These are phyloP conservation scores for Paramormyrops hopkinsi DNA, from an alignment of 2,797 vertebrate species.

Conservation along the genomic window DNA sequence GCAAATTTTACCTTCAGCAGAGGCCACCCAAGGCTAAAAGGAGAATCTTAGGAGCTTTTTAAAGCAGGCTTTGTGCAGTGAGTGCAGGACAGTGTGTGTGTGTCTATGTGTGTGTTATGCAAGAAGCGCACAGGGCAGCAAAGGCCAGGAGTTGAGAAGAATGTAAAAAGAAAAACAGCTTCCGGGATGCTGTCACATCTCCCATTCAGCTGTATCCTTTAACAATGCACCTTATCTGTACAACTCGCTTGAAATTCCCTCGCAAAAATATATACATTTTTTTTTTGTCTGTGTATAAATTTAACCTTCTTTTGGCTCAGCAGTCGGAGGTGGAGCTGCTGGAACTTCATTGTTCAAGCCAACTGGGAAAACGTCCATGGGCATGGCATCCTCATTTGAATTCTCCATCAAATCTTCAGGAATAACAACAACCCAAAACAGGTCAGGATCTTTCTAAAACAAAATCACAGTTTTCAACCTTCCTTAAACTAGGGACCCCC, in stretches of 20 bases:
- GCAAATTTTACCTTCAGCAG: not conserved
- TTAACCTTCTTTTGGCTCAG: constrained; percentile 30
- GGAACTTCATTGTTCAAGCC: constrained; percentile 31
- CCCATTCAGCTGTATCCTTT: not conserved
- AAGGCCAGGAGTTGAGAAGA: not conserved
- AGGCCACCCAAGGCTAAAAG: not conserved
- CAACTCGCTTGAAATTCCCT: not conserved
- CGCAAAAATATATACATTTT: not conserved
- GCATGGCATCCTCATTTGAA: constrained; percentile 36
- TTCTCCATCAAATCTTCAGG: constrained; percentile 52
- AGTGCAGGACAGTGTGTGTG: not conserved
- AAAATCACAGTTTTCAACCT: not conserved
- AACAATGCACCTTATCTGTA: not conserved
- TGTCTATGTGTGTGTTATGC: not conserved
- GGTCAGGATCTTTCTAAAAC: not conserved
- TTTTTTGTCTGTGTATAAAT: not conserved
- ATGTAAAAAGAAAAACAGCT: not conserved
- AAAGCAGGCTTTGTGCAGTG: not conserved
- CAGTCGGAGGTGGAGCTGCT: constrained; percentile 29
- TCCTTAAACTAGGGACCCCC: not conserved
- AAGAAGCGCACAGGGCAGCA: not conserved
- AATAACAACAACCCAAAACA: not conserved
- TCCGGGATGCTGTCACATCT: not conserved
- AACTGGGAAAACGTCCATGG: constrained; percentile 28
- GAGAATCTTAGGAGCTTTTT: not conserved